Percentiles rank a stretch among this genome's conserved stretches.
Evolutionary conservation across 2,797 vertebrate species (phyloP).

Genomic region (Rhinophrynus dorsalis): DNA sequence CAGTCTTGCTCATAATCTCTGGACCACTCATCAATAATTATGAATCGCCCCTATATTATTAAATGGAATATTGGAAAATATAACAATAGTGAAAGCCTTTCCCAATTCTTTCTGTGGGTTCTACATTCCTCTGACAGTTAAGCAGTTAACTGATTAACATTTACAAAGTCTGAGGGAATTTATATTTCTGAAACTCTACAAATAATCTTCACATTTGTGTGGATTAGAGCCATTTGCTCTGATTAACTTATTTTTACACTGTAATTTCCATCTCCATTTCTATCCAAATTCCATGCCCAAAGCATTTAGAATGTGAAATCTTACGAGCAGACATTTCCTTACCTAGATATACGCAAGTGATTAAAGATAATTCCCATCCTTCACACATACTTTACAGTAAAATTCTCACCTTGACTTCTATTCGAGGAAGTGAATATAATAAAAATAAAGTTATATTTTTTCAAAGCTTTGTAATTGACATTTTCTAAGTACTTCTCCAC

Average conservation of each 20-base stretch:
- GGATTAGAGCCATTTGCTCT: conserved; percentile 39
- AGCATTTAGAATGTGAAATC: conserved; percentile 28
- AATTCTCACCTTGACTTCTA: conserved; percentile 33
- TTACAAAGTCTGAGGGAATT: conserved; percentile 24
- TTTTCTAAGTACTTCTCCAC: conserved; percentile 1
- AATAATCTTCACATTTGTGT: conserved; percentile 36
- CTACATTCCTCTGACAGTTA: neutral
- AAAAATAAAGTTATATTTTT: conserved; percentile 15
- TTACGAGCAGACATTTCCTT: conserved; percentile 12
- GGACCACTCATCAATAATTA: too few species aligned
- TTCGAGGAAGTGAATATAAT: conserved; percentile 6
- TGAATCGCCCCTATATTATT: too few species aligned
- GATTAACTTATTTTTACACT: conserved; percentile 44
- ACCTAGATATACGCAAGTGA: conserved; percentile 30
- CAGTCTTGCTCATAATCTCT: too few species aligned
- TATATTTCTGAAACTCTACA: conserved; percentile 32
- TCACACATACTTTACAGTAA: conserved; percentile 23
- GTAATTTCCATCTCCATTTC: conserved; percentile 25
- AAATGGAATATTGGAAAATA: neutral
- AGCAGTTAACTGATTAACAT: conserved; percentile 25
- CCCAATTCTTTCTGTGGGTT: neutral
- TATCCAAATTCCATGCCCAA: conserved; percentile 32
- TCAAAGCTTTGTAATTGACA: conserved; percentile 16
- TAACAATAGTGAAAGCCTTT: neutral
- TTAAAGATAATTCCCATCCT: conserved; percentile 36